Evolutionary conservation across 2,113 vertebrate genomes (phyloP), one percentile per base, ranked within the genome.

Genomic region (Trinectes maculatus): DNA sequence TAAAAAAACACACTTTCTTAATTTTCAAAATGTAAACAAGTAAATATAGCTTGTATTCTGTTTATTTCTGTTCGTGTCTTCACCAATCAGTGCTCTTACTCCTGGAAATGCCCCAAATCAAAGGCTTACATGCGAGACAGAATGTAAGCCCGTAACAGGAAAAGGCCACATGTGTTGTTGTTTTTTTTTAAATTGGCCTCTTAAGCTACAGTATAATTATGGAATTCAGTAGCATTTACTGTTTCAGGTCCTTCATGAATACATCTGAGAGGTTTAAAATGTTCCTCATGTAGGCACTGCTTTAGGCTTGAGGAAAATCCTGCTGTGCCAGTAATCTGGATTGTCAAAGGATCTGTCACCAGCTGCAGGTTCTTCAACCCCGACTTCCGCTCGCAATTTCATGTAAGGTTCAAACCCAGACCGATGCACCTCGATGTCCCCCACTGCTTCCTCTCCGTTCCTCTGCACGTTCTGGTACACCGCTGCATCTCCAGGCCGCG

Each of bases 321-420:
- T 92, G 83, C 95, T 98, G 80, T 97, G 95, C 96, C 96, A 98
- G 72, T 98, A 98, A 74, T 95, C 95, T 6, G 95, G 96, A 80
- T 98, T 98, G 85, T 98, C 95, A 66, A 96, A 98, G 53, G 95
- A 95, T 5, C 89, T 93, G 88, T 96, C 94, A 4, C 77, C 88
- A 12, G 66, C 71, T 15, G 89, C 40, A 9, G 83, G 89, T 48
- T 95, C 81, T 1, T 70, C 80, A 0, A 87, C 90, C 28, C 92
- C 65, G 16, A 84, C 86, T 68, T 85, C 90, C 3, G 91, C 71
- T 31, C 90, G 89, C 13, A 95, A 92, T 65, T 82, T 87, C 0
- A 90, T 60, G 3, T 78, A 87, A 2, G 92, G 83, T 36, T 93
- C 93, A 61, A 92, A 68, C 31, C 39, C 70, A 5, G 54, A 67